Percentiles rank a stretch among this genome's conserved stretches.
Conservation (phyloP, 2,888 invertebrate genomes). For the Acanthosepion lycidas region DNA sequence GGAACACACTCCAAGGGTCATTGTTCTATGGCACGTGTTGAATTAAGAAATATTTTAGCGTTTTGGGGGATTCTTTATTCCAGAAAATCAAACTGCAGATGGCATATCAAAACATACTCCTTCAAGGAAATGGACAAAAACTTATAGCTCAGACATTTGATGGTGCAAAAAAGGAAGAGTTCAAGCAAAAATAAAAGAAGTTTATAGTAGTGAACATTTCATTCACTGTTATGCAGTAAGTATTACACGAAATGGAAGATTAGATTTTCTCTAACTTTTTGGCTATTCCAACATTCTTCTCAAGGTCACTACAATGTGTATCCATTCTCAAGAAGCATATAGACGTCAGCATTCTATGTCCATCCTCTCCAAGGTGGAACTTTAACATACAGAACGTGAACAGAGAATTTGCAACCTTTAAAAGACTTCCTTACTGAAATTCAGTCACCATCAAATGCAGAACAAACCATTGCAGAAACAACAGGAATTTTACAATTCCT, state of each 20-base stretch:
- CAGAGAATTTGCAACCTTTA: background rate
- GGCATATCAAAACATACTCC: background rate
- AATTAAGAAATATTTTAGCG: background rate
- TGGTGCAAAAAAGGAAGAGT: background rate
- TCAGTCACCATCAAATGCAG: background rate
- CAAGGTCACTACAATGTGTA: too few relatives aligned
- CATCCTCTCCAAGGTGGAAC: background rate
- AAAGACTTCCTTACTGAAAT: background rate
- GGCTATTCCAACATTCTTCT: background rate
- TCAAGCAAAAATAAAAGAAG: background rate
- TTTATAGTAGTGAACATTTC: too few relatives aligned
- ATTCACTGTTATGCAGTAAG: background rate
- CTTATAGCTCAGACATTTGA: background rate
- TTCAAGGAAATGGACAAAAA: conserved; percentile 37
- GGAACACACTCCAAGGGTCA: background rate
- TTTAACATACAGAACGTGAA: background rate
- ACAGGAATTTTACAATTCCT: too few relatives aligned
- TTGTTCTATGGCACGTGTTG: background rate
- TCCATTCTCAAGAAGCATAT: too few relatives aligned
- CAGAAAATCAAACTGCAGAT: background rate
- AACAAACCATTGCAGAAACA: background rate
- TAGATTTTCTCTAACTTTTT: background rate
- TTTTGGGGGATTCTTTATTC: background rate
- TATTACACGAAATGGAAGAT: too few relatives aligned
- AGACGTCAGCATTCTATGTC: too few relatives aligned